These are phyloP conservation scores for Vicugna pacos DNA, from an alignment of 2,113 vertebrate species.

Conservation along the genomic window DNA sequence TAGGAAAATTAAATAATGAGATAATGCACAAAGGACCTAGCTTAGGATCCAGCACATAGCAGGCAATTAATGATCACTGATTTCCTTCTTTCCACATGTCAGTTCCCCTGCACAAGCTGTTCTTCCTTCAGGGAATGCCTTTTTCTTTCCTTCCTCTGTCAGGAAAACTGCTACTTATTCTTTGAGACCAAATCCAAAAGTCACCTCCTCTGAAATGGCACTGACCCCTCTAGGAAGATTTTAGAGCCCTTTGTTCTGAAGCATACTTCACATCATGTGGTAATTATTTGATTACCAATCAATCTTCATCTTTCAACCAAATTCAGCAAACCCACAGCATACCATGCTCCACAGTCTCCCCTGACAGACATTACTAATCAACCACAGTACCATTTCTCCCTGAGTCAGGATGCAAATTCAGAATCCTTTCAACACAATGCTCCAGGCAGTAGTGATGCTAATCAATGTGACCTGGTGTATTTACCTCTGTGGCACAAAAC, in stretches of 20 bases:
- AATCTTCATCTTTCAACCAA: not conserved
- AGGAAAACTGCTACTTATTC: not conserved
- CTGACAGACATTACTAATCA: not conserved
- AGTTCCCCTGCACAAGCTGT: not conserved
- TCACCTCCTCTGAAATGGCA: not conserved
- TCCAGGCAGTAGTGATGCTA: not conserved
- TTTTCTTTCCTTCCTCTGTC: not conserved
- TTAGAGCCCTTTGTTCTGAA: not conserved
- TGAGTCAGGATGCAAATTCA: not conserved
- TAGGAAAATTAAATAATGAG: constrained; percentile 32
- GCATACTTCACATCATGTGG: not conserved
- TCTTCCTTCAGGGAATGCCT: not conserved
- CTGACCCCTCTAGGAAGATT: not conserved
- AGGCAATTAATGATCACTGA: not conserved
- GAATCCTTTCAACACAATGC: not conserved
- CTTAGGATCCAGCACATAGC: not conserved
- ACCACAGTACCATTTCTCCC: not conserved
- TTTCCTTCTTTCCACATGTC: not conserved
- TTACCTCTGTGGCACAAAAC: not conserved
- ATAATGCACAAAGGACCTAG: not conserved
- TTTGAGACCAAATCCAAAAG: constrained; percentile 39
- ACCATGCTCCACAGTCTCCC: not conserved
- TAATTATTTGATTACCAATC: not conserved
- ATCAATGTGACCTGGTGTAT: not conserved
- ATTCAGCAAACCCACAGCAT: not conserved